Base-by-base conservation (phyloP, 2,113 vertebrate genomes). In the Catharus minimus region DNA sequence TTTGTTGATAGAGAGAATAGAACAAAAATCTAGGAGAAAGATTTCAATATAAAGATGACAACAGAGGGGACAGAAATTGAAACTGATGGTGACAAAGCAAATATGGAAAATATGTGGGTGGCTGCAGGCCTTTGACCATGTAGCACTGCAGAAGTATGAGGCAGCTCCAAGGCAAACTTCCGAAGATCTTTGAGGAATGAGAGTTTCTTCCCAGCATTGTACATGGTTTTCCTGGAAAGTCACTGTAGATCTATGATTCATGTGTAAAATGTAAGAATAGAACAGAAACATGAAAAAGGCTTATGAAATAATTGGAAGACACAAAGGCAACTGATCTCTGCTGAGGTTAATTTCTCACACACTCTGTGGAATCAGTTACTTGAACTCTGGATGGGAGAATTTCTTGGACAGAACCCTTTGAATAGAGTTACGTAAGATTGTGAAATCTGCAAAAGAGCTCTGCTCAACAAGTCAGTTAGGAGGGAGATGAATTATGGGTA, bases 401-500 rank as follows among this genome's bases (percentile, higher is more conserved):
- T 17, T 78, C 11, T 74, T 58, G 18, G 36, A 32, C 36, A 77
- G 56, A 89, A 46, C 7, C 4, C 28, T 86, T 82, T 90, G 88
- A 94, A 88, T 11, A 86, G 9, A 33, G 28, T n/a, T 52, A 58
- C 14, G 83, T 43, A 93, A 89, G 33, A 91, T 8, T 82, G 46
- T 62, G 33, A 66, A 94, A 95, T 11, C 21, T 87, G 14, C 38
- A 76, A 73, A 56, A 32, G 38, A 73, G 50, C 33, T 79, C 22
- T 90, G 57, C 28, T 79, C 69, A 75, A 88, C 79, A 89, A 91
- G 65, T n/a, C 68, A 90, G 52, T 60, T 71, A 55, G 49, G n/a
- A 77, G 53, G 52, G 68, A 86, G 46, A 92, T 94, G 79, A 93
- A 92, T 95, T 84, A 89, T 3, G 47, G 52, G 22, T 56, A 46